Conservation (phyloP, 92 coral and sea anemone genomes). For the Zoanthus solanderi region DNA sequence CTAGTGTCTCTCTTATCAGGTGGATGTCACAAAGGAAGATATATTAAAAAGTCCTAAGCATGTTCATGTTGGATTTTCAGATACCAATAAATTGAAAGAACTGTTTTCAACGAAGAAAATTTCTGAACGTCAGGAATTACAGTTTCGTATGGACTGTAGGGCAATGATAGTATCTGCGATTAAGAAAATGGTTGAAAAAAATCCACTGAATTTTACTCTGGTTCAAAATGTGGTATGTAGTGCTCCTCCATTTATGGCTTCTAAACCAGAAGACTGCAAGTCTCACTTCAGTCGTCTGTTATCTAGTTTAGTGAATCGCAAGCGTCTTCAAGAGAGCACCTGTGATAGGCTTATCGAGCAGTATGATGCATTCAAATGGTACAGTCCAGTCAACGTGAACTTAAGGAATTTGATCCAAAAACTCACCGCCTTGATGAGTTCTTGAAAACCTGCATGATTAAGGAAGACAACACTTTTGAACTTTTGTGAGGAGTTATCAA, state of each 20-base stretch:
- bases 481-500: too few relatives aligned
- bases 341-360: background rate
- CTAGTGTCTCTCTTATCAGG: background rate
- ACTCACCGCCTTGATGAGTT: too few relatives aligned
- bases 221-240: background rate
- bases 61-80: conserved; percentile 3
- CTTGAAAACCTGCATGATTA: too few relatives aligned
- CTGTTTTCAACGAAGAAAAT: background rate
- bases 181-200: conserved; percentile 31
- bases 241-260: background rate
- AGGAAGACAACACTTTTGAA: background rate
- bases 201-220: conserved; percentile 15
- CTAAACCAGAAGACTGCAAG: background rate
- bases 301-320: background rate
- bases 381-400: background rate
- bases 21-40: background rate
- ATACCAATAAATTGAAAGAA: background rate
- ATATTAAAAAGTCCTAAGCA: background rate
- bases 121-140: background rate
- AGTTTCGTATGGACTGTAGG: background rate
- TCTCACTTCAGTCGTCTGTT: background rate
- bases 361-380: background rate
- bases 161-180: conserved; percentile 11
- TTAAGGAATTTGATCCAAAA: background rate
- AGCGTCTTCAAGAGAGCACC: background rate